These are phyloP conservation scores for Periophthalmus magnuspinnatus DNA, from an alignment of 2,797 vertebrate species.

Conservation along the genomic window DNA sequence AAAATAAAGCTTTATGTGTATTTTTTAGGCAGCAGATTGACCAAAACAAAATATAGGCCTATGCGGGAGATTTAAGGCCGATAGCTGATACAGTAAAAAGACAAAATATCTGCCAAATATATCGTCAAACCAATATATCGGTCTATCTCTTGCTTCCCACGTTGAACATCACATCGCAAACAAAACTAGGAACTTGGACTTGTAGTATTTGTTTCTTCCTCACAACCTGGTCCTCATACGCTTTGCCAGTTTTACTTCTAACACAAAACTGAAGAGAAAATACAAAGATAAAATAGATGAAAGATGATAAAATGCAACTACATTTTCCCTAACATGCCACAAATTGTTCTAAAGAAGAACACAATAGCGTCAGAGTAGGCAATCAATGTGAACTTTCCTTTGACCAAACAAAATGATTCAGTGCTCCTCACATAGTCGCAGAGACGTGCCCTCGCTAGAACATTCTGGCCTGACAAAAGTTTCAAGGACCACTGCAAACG, in stretches of 20 bases:
- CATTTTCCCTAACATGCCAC: not conserved
- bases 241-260: not conserved
- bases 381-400: slow-evolving; percentile 9
- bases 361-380: not conserved
- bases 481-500: slow-evolving; percentile 12
- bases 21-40: too few relatives aligned
- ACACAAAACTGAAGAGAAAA: not conserved
- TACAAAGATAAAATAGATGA: not conserved
- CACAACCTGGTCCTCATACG: not conserved
- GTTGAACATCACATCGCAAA: too few relatives aligned
- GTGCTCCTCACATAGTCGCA: slow-evolving; percentile 28
- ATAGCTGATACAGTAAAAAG: too few relatives aligned
- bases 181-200: too few relatives aligned
- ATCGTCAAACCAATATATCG: too few relatives aligned
- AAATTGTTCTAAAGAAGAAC: not conserved
- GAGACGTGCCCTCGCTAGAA: slow-evolving; percentile 14
- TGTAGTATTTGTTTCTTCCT: not conserved
- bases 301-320: not conserved
- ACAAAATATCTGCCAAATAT: too few relatives aligned
- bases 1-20: too few relatives aligned
- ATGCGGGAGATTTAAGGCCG: too few relatives aligned
- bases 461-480: slow-evolving; percentile 19
- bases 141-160: too few relatives aligned
- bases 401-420: slow-evolving; percentile 10
- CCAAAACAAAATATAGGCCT: too few relatives aligned